phyloP scores from a whole-genome alignment of 2,888 invertebrate species.

The Stomorhina lunata region DNA sequence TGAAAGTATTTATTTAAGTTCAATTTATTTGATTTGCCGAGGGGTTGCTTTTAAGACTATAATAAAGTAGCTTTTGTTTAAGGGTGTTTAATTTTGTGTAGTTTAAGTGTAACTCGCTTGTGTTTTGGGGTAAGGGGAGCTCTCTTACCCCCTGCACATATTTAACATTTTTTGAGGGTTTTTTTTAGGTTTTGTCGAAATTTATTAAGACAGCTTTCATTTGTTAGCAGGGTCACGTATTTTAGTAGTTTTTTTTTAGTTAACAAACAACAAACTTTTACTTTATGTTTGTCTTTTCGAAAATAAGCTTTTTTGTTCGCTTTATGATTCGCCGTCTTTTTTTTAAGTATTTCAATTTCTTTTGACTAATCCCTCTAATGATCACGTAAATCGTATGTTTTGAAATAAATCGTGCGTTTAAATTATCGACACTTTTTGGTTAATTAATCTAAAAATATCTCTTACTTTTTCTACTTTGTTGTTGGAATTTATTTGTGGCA shows the following conservation, averaged over 20 bases:
- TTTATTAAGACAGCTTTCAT: slow-evolving; percentile 20
- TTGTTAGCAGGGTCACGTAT: slow-evolving; percentile 61
- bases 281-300: slow-evolving; percentile 25
- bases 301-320: not conserved
- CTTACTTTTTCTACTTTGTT: not conserved
- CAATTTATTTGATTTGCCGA: slow-evolving; percentile 8
- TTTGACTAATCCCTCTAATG: slow-evolving; percentile 54
- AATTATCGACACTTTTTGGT: slow-evolving; percentile 53
- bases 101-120: not conserved
- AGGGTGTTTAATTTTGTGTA: slow-evolving; percentile 42
- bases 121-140: not conserved
- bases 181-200: not conserved
- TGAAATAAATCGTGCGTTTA: slow-evolving; percentile 56
- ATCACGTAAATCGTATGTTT: slow-evolving; percentile 62
- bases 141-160: too few relatives aligned
- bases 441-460: slow-evolving; percentile 52
- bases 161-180: not conserved
- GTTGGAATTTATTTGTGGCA: not conserved
- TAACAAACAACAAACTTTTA: slow-evolving; percentile 44
- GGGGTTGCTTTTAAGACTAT: slow-evolving; percentile 25
- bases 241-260: slow-evolving; percentile 22
- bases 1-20: too few relatives aligned
- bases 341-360: not conserved
- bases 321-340: not conserved
- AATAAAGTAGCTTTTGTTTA: not conserved